Evolutionary conservation across 2,113 vertebrate genomes (phyloP).

Genomic region (Ciconia maguari): DNA sequence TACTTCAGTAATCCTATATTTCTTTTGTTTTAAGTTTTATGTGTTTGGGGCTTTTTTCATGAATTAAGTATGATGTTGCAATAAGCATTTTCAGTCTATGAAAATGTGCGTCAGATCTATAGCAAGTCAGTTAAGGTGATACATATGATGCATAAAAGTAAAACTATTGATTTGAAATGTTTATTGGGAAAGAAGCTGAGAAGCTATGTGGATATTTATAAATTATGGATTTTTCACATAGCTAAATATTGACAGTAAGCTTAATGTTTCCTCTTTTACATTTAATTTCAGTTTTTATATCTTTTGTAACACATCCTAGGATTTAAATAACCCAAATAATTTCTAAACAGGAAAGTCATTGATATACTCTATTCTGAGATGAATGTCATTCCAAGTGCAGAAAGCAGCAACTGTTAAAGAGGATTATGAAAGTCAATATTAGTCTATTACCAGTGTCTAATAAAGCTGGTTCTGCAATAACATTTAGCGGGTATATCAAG

Average conservation of each 20-base stretch:
- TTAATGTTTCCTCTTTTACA: background rate
- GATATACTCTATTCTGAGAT: background rate
- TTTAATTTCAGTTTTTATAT: background rate
- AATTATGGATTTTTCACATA: background rate
- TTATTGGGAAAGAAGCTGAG: background rate
- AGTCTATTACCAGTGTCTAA: background rate
- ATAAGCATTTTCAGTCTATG: background rate
- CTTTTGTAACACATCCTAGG: background rate
- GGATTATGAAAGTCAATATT: constrained; percentile 3
- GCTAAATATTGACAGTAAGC: background rate
- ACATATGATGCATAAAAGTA: background rate
- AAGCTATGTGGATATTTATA: background rate
- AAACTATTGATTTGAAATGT: background rate
- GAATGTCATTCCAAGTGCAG: background rate
- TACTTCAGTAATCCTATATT: background rate
- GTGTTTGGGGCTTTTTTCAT: background rate
- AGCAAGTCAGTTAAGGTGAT: background rate
- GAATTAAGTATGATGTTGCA: background rate
- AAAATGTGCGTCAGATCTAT: background rate
- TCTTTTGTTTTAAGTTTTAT: background rate
- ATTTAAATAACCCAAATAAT: background rate
- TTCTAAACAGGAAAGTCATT: background rate
- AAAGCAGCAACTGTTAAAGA: constrained; percentile 21
- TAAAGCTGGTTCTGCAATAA: background rate
- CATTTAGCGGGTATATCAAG: background rate